phyloP scores from a whole-genome alignment of 1,140 invertebrate genomes.

The Hypothenemus hampei region DNA sequence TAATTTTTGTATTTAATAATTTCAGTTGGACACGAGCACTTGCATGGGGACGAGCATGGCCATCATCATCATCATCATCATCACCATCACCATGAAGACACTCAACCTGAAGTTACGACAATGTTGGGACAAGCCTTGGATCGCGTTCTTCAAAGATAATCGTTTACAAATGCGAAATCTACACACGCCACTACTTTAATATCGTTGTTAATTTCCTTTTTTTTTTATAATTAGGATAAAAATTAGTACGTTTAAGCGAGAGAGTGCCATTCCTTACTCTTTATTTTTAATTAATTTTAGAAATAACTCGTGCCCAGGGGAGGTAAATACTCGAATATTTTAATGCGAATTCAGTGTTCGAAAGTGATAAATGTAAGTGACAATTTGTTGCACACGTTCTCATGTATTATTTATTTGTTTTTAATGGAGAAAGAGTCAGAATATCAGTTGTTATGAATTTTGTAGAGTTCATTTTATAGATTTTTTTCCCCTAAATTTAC shows the following conservation, averaged over 20 bases:
- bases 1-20: background rate
- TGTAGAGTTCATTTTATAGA: too few relatives aligned
- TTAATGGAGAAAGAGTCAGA: too few relatives aligned
- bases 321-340: background rate
- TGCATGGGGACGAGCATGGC: background rate
- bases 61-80: slow-evolving; percentile 10
- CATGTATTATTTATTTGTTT: too few relatives aligned
- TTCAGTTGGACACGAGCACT: slow-evolving; percentile 10
- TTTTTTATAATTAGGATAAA: background rate
- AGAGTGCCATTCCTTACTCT: background rate
- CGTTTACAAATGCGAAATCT: background rate
- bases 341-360: too few relatives aligned
- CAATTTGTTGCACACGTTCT: too few relatives aligned
- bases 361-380: too few relatives aligned
- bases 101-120: background rate
- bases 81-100: background rate
- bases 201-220: background rate
- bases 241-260: background rate
- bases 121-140: background rate
- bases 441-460: too few relatives aligned
- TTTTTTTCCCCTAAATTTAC: too few relatives aligned
- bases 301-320: background rate
- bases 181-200: background rate
- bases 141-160: background rate
- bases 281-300: background rate